Conservation (phyloP, 1,140 invertebrate genomes). For the Oryzaephilus surinamensis region DNA sequence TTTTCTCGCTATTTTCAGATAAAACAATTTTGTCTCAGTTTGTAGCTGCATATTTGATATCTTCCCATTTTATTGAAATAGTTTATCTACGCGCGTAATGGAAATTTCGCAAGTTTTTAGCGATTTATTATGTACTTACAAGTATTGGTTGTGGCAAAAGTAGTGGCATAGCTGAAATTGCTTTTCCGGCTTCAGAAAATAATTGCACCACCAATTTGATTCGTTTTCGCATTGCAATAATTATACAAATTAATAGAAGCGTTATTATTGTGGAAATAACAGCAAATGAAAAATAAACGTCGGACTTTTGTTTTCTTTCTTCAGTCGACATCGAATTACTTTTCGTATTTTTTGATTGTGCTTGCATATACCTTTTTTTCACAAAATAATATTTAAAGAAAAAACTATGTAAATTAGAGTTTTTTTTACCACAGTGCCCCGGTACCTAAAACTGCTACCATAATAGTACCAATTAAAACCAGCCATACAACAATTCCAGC, state of each 20-base stretch:
- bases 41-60: not conserved
- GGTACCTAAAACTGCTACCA: conserved; percentile 49
- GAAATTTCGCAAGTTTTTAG: not conserved
- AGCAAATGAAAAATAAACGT: conserved; percentile 44
- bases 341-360: conserved; percentile 10
- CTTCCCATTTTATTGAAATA: not conserved
- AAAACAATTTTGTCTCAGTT: conserved; percentile 1
- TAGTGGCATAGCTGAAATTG: conserved; percentile 55
- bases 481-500: conserved; percentile 58
- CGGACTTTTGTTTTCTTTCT: too few species aligned
- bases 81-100: not conserved
- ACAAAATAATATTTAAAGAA: conserved; percentile 6
- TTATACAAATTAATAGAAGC: conserved; percentile 51
- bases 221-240: conserved; percentile 62
- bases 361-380: conserved; percentile 23
- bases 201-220: conserved; percentile 57
- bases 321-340: conserved; percentile 10
- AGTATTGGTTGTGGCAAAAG: conserved; percentile 66
- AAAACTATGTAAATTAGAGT: not conserved
- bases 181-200: conserved; percentile 68
- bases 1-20: not conserved
- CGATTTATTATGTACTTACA: conserved; percentile 37
- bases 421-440: conserved; percentile 55
- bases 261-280: conserved; percentile 52
- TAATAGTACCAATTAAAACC: conserved; percentile 46